These are phyloP conservation scores for Xanthia icteritia DNA, from an alignment of 2,888 invertebrate species.

Conservation along the genomic window DNA sequence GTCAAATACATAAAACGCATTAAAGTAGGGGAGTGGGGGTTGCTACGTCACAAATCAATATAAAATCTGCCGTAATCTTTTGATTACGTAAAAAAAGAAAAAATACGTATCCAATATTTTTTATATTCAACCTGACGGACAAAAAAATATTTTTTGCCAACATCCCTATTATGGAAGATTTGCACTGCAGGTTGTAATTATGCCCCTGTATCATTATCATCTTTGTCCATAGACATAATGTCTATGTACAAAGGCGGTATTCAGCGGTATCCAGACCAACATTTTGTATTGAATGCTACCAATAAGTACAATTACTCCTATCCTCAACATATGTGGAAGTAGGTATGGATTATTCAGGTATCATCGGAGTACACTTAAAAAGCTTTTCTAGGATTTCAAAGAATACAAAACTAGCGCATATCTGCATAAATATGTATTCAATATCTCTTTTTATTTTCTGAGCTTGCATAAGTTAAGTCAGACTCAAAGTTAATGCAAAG, in stretches of 20 bases:
- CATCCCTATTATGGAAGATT: neutral
- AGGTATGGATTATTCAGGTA: neutral
- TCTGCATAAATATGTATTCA: neutral
- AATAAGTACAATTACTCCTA: neutral
- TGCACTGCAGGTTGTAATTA: neutral
- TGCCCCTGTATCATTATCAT: neutral
- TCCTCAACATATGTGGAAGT: neutral
- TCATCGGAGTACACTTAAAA: neutral
- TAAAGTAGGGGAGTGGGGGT: too few species aligned
- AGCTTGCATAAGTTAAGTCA: constrained; percentile 5
- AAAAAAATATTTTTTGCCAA: too few species aligned
- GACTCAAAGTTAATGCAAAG: constrained; percentile 18
- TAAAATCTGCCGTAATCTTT: too few species aligned
- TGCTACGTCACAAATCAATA: too few species aligned
- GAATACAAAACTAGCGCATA: neutral
- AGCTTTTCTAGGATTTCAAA: neutral
- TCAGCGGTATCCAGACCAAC: neutral
- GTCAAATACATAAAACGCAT: too few species aligned
- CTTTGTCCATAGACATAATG: too few species aligned
- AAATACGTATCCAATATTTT: too few species aligned
- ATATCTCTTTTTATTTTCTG: neutral
- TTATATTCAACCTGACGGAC: too few species aligned
- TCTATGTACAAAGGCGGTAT: neutral
- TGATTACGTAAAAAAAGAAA: too few species aligned
- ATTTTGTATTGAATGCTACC: neutral